phyloP scores from a whole-genome alignment of 2,113 vertebrate species.

The Forbesichthys papilliferus region DNA sequence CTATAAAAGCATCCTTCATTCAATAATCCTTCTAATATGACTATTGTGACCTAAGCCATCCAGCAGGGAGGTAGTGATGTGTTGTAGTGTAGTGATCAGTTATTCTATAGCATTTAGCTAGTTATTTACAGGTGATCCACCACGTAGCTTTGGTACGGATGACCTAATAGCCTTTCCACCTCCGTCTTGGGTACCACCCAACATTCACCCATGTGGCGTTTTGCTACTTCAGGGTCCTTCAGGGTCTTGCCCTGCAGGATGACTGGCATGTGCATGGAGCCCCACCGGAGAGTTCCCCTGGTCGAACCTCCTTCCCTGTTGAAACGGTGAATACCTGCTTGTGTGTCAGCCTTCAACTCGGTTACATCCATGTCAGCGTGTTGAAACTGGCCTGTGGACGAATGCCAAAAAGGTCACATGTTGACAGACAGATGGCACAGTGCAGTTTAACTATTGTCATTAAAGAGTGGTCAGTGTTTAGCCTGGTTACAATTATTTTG shows the following conservation, averaged over 20 bases:
- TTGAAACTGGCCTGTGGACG: constrained; percentile 79
- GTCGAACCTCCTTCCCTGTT: constrained; percentile 27
- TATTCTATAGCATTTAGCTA: constrained; percentile 1
- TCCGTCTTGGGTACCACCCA: constrained; percentile 80
- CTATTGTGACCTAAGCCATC: constrained; percentile 30
- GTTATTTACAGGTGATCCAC: constrained; percentile 57
- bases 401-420: neutral
- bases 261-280: constrained; percentile 60
- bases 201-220: constrained; percentile 69
- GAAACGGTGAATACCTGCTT: constrained; percentile 9
- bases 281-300: constrained; percentile 60
- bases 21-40: neutral
- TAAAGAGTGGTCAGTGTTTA: no score
- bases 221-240: constrained; percentile 69
- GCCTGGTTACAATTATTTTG: no score
- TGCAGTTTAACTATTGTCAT: no score
- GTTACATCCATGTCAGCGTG: constrained; percentile 67
- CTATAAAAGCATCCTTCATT: constrained; percentile 36
- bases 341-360: constrained; percentile 19
- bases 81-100: constrained; percentile 8
- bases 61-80: constrained; percentile 12
- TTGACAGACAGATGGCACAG: neutral
- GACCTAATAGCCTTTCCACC: constrained; percentile 74
- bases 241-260: constrained; percentile 76
- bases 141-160: constrained; percentile 75